Evolutionary conservation across 2,797 vertebrate species (phyloP), one percentile per base, ranked within the genome.

Genomic region (Chanos chanos): DNA sequence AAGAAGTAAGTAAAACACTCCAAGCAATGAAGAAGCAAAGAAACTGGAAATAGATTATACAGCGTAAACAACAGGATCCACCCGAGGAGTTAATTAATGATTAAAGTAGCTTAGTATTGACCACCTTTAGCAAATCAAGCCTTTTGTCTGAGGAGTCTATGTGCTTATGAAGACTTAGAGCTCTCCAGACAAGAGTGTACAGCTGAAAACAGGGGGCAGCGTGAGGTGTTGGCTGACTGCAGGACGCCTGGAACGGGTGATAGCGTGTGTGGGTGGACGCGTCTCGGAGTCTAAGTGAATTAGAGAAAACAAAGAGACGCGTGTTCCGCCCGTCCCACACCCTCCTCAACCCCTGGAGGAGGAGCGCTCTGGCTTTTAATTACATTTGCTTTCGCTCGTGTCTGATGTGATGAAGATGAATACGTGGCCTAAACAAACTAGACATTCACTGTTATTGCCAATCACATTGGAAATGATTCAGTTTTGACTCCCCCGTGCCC

Each of bases 371-470:
- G 52, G 28, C 34, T 27, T 59, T 40, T 71, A 71, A 71, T 67
- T 85, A 70, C 76, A 84, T 88, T 81, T 83, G 64, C 61, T 74
- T 66, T 73, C 66, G 63, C 68, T 82, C 70, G 70, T 70, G 61
- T 77, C 72, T 64, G 72, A 66, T 73, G 72, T 75, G 54, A 70
- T 48, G 57, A 57, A 76, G 70, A 39, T 70, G 74, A 79, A 74
- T 74, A 73, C 68, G 52, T 70, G 72, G 70, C 60, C 64, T 68
- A 84, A 82, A 87, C 77, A 75, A 84, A 86, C 81, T 78, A 77
- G 77, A 82, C 82, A 85, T 85, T 85, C 81, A 84, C 84, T 84
- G 81, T 77, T 70, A 76, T 76, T 82, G 74, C 79, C 77, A 77
- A 82, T 85, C 78, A 77, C 70, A 73, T 76, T 77, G 69, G 76